Conservation (phyloP, 2,797 vertebrate species). For the Pangasius mekongensis region DNA sequence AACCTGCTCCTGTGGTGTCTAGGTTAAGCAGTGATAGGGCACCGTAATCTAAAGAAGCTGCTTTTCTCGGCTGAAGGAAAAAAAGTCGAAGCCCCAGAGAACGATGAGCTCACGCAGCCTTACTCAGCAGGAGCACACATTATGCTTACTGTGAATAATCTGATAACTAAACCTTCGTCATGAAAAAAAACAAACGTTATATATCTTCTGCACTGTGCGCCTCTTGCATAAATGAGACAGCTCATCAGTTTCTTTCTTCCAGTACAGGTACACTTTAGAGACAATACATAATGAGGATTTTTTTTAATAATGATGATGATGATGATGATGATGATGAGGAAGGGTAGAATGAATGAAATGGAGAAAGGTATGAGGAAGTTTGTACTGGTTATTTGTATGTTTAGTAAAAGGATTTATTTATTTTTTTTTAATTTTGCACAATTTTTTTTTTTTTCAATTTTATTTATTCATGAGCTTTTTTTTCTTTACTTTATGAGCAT, state of each 20-base stretch:
- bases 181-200: conserved; percentile 9
- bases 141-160: conserved; percentile 48
- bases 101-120: conserved; percentile 30
- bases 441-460: background rate
- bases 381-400: background rate
- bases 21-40: conserved; percentile 3
- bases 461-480: background rate
- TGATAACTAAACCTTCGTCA: conserved; percentile 39
- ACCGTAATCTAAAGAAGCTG: conserved; percentile 23
- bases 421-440: background rate
- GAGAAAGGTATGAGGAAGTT: background rate
- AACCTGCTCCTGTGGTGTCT: background rate
- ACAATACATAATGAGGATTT: background rate
- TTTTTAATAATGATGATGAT: background rate
- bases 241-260: conserved; percentile 24
- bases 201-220: background rate
- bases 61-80: conserved; percentile 3
- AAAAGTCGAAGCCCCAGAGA: background rate
- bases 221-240: background rate
- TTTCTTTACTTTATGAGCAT: background rate
- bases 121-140: conserved; percentile 41
- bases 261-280: background rate
- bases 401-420: background rate
- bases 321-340: background rate
- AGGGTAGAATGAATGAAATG: background rate